Percentiles rank a stretch among this genome's conserved stretches.
Conservation (phyloP, 2,113 vertebrate genomes). For the Platycercus adscitus region DNA sequence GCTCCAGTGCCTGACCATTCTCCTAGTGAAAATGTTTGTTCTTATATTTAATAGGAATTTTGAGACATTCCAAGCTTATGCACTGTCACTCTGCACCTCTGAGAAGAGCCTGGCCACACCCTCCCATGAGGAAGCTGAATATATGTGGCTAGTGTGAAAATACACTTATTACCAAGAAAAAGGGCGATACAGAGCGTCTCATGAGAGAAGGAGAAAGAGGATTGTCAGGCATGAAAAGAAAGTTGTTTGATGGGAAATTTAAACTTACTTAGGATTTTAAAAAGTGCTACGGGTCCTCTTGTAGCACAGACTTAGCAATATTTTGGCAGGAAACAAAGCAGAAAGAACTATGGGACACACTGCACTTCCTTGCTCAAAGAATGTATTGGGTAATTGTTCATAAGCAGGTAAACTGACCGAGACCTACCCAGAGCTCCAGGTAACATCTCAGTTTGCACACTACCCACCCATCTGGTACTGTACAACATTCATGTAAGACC, state of each 20-base stretch:
- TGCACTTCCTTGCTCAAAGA: background rate
- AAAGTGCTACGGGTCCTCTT: background rate
- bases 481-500: background rate
- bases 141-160: background rate
- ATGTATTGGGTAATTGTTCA: background rate
- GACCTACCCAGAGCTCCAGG: background rate
- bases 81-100: background rate
- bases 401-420: background rate
- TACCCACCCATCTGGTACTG: background rate
- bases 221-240: background rate
- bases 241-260: background rate
- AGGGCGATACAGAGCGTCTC: rapidly evolving
- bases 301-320: background rate
- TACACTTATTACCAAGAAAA: background rate
- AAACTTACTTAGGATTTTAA: background rate
- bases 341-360: background rate
- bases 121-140: background rate
- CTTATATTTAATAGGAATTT: background rate
- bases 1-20: background rate
- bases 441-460: background rate
- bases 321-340: background rate
- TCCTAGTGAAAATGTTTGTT: background rate
- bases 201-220: background rate
- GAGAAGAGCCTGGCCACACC: background rate
- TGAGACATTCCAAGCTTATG: background rate